Base-by-base conservation (phyloP, 2,888 invertebrate species). In the Drosophila pegasa region DNA sequence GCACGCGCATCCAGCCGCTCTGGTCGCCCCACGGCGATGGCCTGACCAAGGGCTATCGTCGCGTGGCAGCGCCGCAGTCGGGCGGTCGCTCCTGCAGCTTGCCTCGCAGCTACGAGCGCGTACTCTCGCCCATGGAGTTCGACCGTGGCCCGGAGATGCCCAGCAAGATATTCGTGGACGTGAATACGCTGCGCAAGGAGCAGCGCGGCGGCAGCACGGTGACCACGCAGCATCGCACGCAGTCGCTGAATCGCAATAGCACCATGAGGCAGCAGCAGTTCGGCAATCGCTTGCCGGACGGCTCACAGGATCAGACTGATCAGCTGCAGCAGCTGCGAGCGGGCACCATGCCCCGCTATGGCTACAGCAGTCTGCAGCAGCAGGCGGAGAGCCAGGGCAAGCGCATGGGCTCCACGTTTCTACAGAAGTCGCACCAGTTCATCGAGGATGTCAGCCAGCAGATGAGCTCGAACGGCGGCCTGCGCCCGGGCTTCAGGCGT, bases 351-450 rank as follows among this genome's bases (percentile, higher is more conserved):
- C 94, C 95, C 0, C 93, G 94, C 75, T 94, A 94, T 65, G 94
- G 94, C 48, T 94, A 93, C 78, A 75, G 20, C 22, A 41, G 63
- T 2, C 90, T 93, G 51, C 93, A 93, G 43, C 92, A 92, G 14
- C 91, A 90, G 45, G 90, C 89, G 2, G 91, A 87, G 56, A 92
- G 93, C n/a, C 94, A 94, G 82, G 95, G 95, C 93, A 94, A 93
- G 80, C 94, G 94, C 69, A 94, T 95, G 95, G 94, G 94, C 27
- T 93, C 94, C 67, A 94, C 94, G 65, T 95, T 95, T 91, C 94
- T 95, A 84, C 93, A 94, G 47, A 95, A 95, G 89, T 94, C 95
- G 2, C 94, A 95, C 87, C 94, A 95, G 85, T 95, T 95, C 88
- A 94, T 94, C 29, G 93, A 93, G 63, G 95, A 95, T 69, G 93